Evolutionary conservation across 1,140 invertebrate genomes (phyloP).

Genomic region (Mizuhopecten yessoensis): DNA sequence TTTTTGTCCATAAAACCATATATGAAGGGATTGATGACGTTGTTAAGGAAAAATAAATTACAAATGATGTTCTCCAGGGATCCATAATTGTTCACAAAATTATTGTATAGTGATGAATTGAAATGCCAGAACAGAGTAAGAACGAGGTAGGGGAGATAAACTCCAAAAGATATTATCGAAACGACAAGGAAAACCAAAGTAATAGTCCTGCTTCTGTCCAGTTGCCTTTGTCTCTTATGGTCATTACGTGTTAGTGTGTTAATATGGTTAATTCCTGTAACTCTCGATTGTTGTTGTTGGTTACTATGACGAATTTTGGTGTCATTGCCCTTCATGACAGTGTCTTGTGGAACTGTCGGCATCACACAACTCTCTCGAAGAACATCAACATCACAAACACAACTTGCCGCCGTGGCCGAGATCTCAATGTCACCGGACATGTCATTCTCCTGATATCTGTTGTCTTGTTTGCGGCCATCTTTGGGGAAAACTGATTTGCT

Average conservation of each 20-base stretch:
- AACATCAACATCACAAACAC: too few relatives aligned
- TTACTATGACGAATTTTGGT: background rate
- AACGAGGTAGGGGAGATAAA: background rate
- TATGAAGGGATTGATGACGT: background rate
- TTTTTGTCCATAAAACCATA: conserved; percentile 3
- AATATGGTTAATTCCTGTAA: background rate
- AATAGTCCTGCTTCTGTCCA: background rate
- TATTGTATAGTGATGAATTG: background rate
- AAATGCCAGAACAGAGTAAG: background rate
- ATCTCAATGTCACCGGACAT: too few relatives aligned
- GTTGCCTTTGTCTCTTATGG: background rate
- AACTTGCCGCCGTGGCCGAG: too few relatives aligned
- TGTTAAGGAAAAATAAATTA: background rate
- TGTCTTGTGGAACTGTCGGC: background rate
- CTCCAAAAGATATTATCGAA: background rate
- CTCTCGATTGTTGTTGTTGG: background rate
- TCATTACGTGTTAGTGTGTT: background rate
- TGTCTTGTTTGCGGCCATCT: background rate
- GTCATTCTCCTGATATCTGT: too few relatives aligned
- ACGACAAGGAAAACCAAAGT: background rate
- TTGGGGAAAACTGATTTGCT: background rate
- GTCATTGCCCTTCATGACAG: background rate
- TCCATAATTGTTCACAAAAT: background rate
- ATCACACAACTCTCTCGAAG: background rate
- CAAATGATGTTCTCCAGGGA: background rate